phyloP scores from a whole-genome alignment of 2,888 invertebrate genomes.

The Steinernema scapterisci region DNA sequence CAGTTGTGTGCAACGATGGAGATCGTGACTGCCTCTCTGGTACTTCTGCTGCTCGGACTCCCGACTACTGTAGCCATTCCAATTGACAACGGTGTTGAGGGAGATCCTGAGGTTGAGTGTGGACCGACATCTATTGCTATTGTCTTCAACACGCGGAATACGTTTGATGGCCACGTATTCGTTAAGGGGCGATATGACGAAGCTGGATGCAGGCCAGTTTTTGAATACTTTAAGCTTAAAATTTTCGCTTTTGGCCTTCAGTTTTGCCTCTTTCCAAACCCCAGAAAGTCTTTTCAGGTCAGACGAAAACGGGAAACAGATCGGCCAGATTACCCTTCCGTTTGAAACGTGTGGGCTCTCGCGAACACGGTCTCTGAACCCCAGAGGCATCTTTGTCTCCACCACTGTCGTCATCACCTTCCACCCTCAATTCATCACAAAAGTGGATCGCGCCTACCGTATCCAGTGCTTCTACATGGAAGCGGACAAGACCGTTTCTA shows the following conservation, averaged over 20 bases:
- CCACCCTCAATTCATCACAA: constrained; percentile 45
- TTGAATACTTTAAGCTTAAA: too few relatives aligned
- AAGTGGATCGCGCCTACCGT: constrained; percentile 59
- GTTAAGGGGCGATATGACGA: constrained; percentile 31
- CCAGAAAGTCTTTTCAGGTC: constrained; percentile 53
- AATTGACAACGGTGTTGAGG: constrained; percentile 20
- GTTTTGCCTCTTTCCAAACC: too few relatives aligned
- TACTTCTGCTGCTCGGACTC: not conserved
- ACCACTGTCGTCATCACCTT: constrained; percentile 44
- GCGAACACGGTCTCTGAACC: constrained; percentile 44
- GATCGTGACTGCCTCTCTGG: constrained; percentile 8
- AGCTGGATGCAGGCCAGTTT: constrained; percentile 5
- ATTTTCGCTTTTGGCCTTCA: too few relatives aligned
- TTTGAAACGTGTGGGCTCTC: constrained; percentile 43
- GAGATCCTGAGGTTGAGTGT: constrained; percentile 9
- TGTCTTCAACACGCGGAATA: constrained; percentile 53
- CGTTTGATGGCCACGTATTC: constrained; percentile 55
- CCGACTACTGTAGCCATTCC: constrained; percentile 6
- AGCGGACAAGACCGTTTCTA: constrained; percentile 61
- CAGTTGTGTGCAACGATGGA: constrained; percentile 29
- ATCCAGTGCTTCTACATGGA: constrained; percentile 67
- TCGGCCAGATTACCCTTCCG: constrained; percentile 41
- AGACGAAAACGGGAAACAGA: constrained; percentile 49
- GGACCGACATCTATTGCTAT: constrained; percentile 38
- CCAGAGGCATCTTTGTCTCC: constrained; percentile 43